These are phyloP conservation scores for Cecidostiba fungosa DNA, from an alignment of 2,888 invertebrate genomes.

Conservation along the genomic window DNA sequence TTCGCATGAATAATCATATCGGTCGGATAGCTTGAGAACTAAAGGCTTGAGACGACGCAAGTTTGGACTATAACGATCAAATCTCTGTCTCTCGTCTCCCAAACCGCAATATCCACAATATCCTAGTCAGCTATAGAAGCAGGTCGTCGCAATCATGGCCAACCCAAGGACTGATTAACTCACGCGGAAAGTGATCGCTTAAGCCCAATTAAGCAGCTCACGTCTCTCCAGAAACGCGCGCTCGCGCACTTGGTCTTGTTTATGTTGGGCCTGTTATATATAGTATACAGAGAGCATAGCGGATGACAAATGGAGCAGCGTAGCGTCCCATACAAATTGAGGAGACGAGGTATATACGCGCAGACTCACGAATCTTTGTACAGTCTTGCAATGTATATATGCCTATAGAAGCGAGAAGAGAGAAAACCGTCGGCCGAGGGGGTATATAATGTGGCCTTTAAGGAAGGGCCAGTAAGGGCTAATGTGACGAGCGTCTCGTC, in stretches of 20 bases:
- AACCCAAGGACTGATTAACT: background rate
- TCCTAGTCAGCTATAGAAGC: background rate
- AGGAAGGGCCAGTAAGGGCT: background rate
- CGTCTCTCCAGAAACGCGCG: background rate
- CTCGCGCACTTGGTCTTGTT: background rate
- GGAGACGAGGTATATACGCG: background rate
- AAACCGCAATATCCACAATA: background rate
- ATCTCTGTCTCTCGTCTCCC: background rate
- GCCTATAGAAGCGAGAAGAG: background rate
- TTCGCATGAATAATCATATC: background rate
- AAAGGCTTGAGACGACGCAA: too few species aligned
- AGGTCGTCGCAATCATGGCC: conserved; percentile 5
- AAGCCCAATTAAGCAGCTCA: conserved; percentile 45
- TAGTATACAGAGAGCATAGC: background rate
- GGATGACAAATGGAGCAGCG: conserved; percentile 33
- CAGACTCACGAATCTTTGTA: background rate
- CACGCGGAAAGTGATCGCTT: conserved; percentile 43
- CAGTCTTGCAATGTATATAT: background rate
- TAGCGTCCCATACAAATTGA: conserved; percentile 6
- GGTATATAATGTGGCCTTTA: background rate
- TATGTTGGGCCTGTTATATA: background rate
- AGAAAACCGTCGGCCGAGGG: background rate
- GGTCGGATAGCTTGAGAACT: too few species aligned
- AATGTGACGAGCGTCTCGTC: conserved; percentile 25
- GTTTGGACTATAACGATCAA: background rate